Evolutionary conservation across 2,888 invertebrate species (phyloP), one percentile per base, ranked within the genome.

Genomic region (Caenorhabditis macrosperma): DNA sequence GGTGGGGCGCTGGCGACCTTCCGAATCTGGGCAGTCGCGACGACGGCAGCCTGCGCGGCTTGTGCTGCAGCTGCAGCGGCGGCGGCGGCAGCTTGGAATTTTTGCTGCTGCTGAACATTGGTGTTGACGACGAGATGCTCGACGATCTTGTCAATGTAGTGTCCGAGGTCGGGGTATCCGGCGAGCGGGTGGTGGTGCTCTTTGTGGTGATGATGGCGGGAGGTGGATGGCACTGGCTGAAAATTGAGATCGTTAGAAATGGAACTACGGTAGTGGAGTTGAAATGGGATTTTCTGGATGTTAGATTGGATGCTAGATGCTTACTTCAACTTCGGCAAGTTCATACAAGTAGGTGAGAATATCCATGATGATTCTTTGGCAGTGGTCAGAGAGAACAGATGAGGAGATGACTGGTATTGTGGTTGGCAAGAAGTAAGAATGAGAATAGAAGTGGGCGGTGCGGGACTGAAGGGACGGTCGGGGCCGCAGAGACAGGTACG

Each of bases 131-230:
- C 87, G 28, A 87, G 72, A 15, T 75, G 78, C 71, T 87, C 87
- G 69, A 87, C 85, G 35, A 87, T 69, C 17, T 81, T 71, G 69
- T 86, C 87, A 48, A 87, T 84, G 81, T 86, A 87, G 44, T 76
- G 68, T 41, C 80, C 83, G 64, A 61, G 55, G 50, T 20, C 44
- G 15, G 48, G 64, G 28, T 48, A 35, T 15, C 48, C 57, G 52
- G 38, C 17, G 50, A 55, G 54, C 30, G 44, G 69, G 5, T 46
- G 12, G 41, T 52, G 50, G 41, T 57, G 64, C 28, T 66, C 59
- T 26, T 75, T 41, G 48, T 17, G 50, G 44, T 60, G 61, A 30
- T 48, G 46, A 41, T 69, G 68, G 17, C 64, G 75, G 52, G 82
- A 81, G 30, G 82, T 75, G 30, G 83, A 81, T 66, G 83, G 83